Evolutionary conservation across 1,140 invertebrate genomes (phyloP).

Genomic region (Tribolium castaneum): DNA sequence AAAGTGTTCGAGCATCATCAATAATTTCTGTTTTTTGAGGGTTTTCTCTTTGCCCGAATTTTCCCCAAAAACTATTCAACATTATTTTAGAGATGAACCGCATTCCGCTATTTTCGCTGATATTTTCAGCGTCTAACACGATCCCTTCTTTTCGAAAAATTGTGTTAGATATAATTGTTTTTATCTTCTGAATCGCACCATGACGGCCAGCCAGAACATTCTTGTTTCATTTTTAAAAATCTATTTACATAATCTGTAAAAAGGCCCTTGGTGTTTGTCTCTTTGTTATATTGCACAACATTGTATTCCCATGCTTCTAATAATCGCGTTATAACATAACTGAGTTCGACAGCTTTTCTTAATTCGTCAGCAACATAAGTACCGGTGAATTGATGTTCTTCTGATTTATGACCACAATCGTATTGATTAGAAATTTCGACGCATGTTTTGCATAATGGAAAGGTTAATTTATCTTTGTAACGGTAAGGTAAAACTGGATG

Average conservation of each 20-base stretch:
- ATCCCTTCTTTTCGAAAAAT: no score
- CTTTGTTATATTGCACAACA: constrained; percentile 22
- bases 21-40: no score
- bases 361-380: constrained; percentile 63
- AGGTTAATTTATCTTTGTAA: constrained; percentile 57
- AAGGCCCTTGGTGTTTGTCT: neutral
- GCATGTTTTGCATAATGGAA: constrained; percentile 57
- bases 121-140: no score
- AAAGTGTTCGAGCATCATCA: no score
- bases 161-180: neutral
- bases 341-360: constrained; percentile 55
- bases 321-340: constrained; percentile 39
- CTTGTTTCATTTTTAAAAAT: neutral
- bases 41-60: no score
- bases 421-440: constrained; percentile 34
- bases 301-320: constrained; percentile 45
- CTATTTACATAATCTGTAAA: constrained; percentile 14
- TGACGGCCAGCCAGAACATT: neutral
- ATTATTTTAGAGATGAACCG: no score
- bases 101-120: no score
- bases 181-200: constrained; percentile 1
- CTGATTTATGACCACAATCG: constrained; percentile 52
- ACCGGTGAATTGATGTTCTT: constrained; percentile 59
- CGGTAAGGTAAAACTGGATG: constrained; percentile 58
- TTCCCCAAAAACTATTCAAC: no score